phyloP scores from a whole-genome alignment of 2,888 invertebrate species.

The Spisula solida region DNA sequence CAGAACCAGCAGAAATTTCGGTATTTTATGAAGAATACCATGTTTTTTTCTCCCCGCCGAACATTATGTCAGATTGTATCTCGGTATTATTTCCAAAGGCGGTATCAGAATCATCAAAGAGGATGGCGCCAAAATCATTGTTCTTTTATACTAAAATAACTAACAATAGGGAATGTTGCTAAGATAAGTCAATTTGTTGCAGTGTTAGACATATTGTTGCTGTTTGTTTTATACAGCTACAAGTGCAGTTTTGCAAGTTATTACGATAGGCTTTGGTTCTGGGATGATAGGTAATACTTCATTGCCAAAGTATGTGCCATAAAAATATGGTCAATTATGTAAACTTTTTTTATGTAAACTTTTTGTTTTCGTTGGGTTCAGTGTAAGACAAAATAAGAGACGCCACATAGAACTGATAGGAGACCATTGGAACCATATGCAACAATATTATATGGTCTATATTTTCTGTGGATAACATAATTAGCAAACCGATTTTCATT shows the following conservation, averaged over 20 bases:
- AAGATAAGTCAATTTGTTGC: conserved; percentile 50
- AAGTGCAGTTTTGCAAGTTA: neutral
- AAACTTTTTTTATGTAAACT: neutral
- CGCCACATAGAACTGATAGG: neutral
- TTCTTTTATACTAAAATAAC: conserved; percentile 51
- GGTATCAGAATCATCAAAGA: conserved; percentile 51
- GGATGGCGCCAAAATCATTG: conserved; percentile 64
- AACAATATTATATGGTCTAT: too few relatives aligned
- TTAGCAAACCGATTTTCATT: too few relatives aligned
- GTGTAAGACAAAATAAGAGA: neutral
- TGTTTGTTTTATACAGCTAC: neutral
- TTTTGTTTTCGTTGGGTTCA: neutral
- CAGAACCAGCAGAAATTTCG: neutral
- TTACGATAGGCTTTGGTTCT: neutral
- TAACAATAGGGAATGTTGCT: conserved; percentile 41
- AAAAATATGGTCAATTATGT: conserved; percentile 21
- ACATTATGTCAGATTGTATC: conserved; percentile 50
- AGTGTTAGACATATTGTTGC: neutral
- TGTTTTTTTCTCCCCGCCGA: neutral
- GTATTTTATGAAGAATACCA: conserved; percentile 28
- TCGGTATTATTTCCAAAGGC: conserved; percentile 30
- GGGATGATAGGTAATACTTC: neutral
- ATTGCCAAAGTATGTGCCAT: neutral
- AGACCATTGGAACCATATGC: neutral
- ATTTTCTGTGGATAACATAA: too few relatives aligned